These are phyloP conservation scores for Cherax destructor DNA, from an alignment of 1,140 invertebrate genomes.

Conservation along the genomic window DNA sequence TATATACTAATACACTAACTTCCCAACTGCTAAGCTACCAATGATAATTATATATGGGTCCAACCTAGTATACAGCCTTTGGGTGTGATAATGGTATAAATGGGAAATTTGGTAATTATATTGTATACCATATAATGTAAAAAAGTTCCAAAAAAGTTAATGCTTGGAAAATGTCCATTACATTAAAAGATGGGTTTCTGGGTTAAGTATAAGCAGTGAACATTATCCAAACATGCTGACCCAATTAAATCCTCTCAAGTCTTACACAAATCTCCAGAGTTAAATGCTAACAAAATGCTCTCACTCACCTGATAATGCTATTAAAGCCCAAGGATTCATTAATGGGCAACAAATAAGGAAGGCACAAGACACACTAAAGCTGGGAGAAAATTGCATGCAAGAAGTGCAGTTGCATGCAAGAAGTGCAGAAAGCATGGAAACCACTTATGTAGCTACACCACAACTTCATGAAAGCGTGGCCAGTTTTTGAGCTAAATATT, in stretches of 20 bases:
- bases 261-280: neutral
- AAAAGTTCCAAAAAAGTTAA: too few species aligned
- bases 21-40: too few species aligned
- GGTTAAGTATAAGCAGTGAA: constrained; percentile 16
- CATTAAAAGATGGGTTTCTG: neutral
- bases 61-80: too few species aligned
- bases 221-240: constrained; percentile 13
- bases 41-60: too few species aligned
- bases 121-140: too few species aligned
- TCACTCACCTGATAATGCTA: constrained; percentile 29
- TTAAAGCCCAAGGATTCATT: constrained; percentile 14
- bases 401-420: neutral
- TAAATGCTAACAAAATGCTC: neutral
- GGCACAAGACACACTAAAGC: constrained; percentile 1
- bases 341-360: neutral
- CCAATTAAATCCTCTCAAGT: constrained; percentile 11
- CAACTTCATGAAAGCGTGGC: constrained; percentile 26
- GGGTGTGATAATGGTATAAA: too few species aligned
- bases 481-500: constrained; percentile 38
- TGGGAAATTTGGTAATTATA: too few species aligned
- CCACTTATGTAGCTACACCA: constrained; percentile 27
- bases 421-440: constrained; percentile 1
- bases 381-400: constrained; percentile 19
- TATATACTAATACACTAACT: too few species aligned
- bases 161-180: too few species aligned